These are phyloP conservation scores for Nesometra sesokonis DNA, from an alignment of 35 echinoderm and acorn worm species.

Conservation along the genomic window DNA sequence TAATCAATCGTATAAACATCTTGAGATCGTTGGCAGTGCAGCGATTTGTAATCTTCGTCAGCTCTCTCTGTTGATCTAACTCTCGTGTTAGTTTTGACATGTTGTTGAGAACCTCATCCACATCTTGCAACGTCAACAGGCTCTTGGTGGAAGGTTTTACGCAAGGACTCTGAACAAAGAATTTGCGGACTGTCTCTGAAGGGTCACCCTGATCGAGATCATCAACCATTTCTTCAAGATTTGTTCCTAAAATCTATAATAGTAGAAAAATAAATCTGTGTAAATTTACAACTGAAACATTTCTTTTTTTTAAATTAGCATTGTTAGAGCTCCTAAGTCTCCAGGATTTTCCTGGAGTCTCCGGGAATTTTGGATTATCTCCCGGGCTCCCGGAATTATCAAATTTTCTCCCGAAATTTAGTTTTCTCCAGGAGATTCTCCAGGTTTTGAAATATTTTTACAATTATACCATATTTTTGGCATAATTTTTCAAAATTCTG, in stretches of 20 bases:
- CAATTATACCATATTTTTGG: too few relatives aligned
- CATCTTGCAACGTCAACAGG: slow-evolving; percentile 56
- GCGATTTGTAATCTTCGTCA: slow-evolving; percentile 54
- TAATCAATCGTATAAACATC: slow-evolving; percentile 81
- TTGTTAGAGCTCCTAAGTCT: too few relatives aligned
- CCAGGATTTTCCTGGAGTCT: too few relatives aligned
- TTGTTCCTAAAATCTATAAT: slow-evolving; percentile 68
- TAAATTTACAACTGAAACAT: too few relatives aligned
- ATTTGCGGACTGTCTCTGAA: slow-evolving; percentile 86
- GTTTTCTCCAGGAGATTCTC: too few relatives aligned
- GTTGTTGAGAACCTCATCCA: slow-evolving; percentile 62
- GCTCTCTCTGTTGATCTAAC: slow-evolving; percentile 66
- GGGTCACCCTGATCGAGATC: slow-evolving; percentile 96
- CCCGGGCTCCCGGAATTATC: too few relatives aligned
- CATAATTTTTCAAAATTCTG: too few relatives aligned
- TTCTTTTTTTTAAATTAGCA: too few relatives aligned
- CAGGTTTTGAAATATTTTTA: too few relatives aligned
- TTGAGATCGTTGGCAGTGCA: slow-evolving; percentile 93
- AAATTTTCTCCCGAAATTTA: too few relatives aligned
- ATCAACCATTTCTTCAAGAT: slow-evolving; percentile 85
- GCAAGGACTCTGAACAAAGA: slow-evolving; percentile 38
- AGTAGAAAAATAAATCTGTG: too few relatives aligned
- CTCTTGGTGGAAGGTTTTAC: slow-evolving; percentile 63
- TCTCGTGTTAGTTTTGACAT: slow-evolving; percentile 49
- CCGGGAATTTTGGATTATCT: too few relatives aligned